Evolutionary conservation across 1,140 invertebrate genomes (phyloP).

Genomic region (Anadara kagoshimensis): DNA sequence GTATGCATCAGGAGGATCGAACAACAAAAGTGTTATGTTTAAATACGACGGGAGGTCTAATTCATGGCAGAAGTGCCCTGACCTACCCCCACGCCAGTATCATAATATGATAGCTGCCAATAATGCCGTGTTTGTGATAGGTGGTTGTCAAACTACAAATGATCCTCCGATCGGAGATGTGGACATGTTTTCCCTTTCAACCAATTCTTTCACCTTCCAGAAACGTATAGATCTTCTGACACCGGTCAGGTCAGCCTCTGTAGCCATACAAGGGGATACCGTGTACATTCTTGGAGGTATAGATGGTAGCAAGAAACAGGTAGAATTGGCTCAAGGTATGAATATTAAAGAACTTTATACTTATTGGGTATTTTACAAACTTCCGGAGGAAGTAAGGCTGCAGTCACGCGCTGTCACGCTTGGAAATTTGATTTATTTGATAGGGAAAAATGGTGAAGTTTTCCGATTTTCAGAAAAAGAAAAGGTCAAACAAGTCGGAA

Average conservation of each 20-base stretch:
- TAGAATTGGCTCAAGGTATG: conserved; percentile 3
- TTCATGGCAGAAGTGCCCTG: neutral
- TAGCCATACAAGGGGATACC: neutral
- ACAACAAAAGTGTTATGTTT: neutral
- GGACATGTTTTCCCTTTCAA: neutral
- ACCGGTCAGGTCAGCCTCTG: conserved; percentile 13
- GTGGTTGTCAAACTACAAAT: neutral
- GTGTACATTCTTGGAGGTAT: conserved; percentile 22
- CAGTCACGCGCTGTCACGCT: neutral
- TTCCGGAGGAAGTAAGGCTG: neutral
- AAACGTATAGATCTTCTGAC: neutral
- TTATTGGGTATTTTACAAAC: neutral
- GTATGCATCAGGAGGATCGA: conserved; percentile 14
- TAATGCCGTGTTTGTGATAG: conserved; percentile 12
- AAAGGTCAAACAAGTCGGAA: neutral
- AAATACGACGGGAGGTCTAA: neutral
- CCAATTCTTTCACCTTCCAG: neutral
- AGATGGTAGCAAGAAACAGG: neutral
- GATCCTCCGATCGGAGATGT: neutral
- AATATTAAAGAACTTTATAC: neutral
- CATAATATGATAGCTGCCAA: conserved; percentile 11
- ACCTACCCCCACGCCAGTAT: conserved; percentile 13
- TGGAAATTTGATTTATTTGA: neutral
- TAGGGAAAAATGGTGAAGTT: conserved; percentile 16
- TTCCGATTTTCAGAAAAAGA: neutral